phyloP scores from a whole-genome alignment of 64 coral and sea anemone genomes.

The Actinia equina region DNA sequence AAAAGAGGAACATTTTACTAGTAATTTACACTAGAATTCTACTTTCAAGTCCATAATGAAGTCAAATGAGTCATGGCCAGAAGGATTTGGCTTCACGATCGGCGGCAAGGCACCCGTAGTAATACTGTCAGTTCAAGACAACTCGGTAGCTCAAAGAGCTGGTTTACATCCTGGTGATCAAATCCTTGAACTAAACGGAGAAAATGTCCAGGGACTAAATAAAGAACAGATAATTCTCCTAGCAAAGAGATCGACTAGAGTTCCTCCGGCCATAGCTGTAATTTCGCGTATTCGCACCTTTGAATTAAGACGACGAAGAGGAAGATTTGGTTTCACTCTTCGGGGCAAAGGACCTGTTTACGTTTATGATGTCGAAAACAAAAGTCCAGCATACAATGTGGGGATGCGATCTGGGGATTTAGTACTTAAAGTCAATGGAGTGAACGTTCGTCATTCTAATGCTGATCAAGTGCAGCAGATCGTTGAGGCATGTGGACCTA shows the following conservation, averaged over 20 bases:
- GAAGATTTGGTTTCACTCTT: slow-evolving; percentile 81
- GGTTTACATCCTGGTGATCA: slow-evolving; percentile 94
- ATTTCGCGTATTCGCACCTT: slow-evolving; percentile 97
- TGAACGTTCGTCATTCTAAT: slow-evolving; percentile 75
- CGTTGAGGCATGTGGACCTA: slow-evolving; percentile 80
- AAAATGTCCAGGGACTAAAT: slow-evolving; percentile 88
- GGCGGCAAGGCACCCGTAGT: slow-evolving; percentile 89
- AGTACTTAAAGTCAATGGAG: slow-evolving; percentile 82
- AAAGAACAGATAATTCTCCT: slow-evolving; percentile 87
- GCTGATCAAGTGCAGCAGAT: slow-evolving; percentile 75
- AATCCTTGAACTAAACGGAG: slow-evolving; percentile 90
- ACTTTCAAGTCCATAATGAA: slow-evolving; percentile 25
- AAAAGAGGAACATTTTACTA: background rate
- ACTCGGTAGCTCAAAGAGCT: slow-evolving; percentile 87
- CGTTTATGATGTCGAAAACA: slow-evolving; percentile 68
- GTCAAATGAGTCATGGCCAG: slow-evolving; percentile 89
- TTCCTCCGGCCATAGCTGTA: slow-evolving; percentile 87
- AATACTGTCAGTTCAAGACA: slow-evolving; percentile 74
- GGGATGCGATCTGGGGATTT: slow-evolving; percentile 85
- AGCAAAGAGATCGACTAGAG: slow-evolving; percentile 78
- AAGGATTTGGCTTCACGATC: slow-evolving; percentile 84
- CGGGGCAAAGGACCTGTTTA: slow-evolving; percentile 88
- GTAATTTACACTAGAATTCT: background rate
- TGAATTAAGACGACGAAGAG: slow-evolving; percentile 76
- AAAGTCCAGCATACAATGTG: slow-evolving; percentile 69